Evolutionary conservation across 2,113 vertebrate genomes (phyloP).

Genomic region (Eleginops maclovinus): DNA sequence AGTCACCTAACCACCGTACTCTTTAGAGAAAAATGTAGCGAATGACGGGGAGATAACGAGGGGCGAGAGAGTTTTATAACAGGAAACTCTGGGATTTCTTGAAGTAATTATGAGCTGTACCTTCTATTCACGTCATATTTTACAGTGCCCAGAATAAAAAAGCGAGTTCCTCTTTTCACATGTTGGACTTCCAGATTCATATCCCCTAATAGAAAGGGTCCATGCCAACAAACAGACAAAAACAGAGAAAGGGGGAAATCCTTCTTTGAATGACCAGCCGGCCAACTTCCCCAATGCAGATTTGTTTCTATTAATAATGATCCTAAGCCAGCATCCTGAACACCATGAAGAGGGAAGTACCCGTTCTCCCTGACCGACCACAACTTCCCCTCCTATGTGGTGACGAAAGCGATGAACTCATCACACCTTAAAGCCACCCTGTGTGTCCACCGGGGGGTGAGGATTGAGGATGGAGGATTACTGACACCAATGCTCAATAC

Average conservation of each 20-base stretch:
- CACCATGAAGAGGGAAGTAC: constrained; percentile 1
- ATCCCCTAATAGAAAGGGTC: not conserved
- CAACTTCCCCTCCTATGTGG: constrained; percentile 40
- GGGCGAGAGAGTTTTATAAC: constrained; percentile 52
- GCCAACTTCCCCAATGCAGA: constrained; percentile 32
- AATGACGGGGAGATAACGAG: constrained; percentile 5
- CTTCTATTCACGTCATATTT: constrained; percentile 22
- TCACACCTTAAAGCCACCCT: constrained; percentile 23
- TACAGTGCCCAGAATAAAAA: not conserved
- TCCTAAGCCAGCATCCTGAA: not conserved
- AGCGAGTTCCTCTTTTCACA: not conserved
- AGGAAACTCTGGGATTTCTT: constrained; percentile 32
- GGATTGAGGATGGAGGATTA: constrained; percentile 11
- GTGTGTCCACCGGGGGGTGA: not conserved
- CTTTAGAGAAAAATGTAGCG: constrained; percentile 21
- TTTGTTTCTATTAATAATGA: not conserved
- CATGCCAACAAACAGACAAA: not conserved
- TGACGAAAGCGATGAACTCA: constrained; percentile 35
- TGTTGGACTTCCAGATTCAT: not conserved
- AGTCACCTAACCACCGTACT: constrained; percentile 59
- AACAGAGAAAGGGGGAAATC: constrained; percentile 28
- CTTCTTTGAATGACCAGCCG: not conserved
- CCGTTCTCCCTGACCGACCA: constrained; percentile 4
- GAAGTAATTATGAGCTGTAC: constrained; percentile 44
- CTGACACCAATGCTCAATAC: not conserved